Conservation (phyloP, 2,113 vertebrate species). For the Pyxicephalus adspersus region DNA sequence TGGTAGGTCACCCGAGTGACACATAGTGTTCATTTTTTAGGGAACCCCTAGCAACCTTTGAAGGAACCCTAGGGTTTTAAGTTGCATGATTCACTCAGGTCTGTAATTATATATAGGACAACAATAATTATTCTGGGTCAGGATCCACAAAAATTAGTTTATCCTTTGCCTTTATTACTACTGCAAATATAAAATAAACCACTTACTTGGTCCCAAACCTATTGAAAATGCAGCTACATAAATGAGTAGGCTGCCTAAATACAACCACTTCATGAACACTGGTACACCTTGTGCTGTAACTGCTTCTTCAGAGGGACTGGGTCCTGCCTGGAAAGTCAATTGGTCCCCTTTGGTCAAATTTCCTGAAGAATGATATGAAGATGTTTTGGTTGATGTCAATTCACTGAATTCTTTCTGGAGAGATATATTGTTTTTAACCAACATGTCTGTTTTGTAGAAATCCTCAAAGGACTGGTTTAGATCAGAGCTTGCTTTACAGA, state of each 20-base stretch:
- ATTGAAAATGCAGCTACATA: conserved; percentile 92
- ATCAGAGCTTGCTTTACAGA: conserved; percentile 75
- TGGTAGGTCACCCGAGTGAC: too few species aligned
- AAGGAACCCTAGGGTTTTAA: too few species aligned
- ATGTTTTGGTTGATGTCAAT: conserved; percentile 53
- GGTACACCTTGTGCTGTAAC: conserved; percentile 63
- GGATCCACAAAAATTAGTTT: too few species aligned
- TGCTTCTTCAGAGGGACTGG: conserved; percentile 56
- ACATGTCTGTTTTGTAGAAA: conserved; percentile 59
- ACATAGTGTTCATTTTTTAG: too few species aligned
- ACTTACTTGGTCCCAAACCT: conserved; percentile 96
- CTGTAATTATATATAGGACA: too few species aligned
- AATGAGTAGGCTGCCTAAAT: conserved; percentile 84
- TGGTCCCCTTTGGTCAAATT: conserved; percentile 55
- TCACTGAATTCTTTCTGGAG: conserved; percentile 62
- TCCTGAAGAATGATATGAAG: conserved; percentile 40
- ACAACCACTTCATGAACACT: conserved; percentile 85
- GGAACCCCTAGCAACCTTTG: too few species aligned
- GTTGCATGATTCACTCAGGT: too few species aligned
- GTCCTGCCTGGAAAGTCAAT: conserved; percentile 52
- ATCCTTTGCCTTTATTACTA: too few species aligned
- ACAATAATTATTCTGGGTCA: too few species aligned
- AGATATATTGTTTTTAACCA: conserved; percentile 63
- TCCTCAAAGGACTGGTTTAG: conserved; percentile 69
- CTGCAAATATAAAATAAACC: conserved; percentile 12